Evolutionary conservation across 2,797 vertebrate genomes (phyloP), one percentile per base, ranked within the genome.

Genomic region (Taenioides sp.): DNA sequence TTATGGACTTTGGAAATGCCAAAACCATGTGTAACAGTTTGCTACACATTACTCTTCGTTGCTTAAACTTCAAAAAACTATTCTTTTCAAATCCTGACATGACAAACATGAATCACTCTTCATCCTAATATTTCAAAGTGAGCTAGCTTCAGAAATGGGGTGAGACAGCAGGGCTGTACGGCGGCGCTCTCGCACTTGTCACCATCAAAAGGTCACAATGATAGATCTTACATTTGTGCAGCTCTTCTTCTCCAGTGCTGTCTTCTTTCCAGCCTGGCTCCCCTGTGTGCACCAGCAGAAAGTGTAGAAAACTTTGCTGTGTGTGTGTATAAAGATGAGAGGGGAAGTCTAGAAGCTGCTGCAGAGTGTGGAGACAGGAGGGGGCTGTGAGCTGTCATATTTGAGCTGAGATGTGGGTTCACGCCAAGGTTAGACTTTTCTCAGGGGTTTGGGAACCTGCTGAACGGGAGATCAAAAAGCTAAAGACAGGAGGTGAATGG

Each of bases 331-430:
- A 43, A 76, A 86, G 80, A 86, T 84, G 79, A 88, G 77, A 84
- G 74, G 75, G 75, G 79, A 85, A 86, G 74, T 82, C 75, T 79
- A 59, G 76, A 69, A 81, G 73, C 16, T 40, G 64, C 69, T 82
- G 78, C 70, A 65, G 78, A 78, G 67, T 65, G 70, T 64, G 67
- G 80, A 87, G 89, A 91, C 84, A 84, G 90, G 86, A 88, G 81
- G 74, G 76, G 78, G 81, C 82, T 82, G 87, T 80, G 82, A 87
- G 87, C 90, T 93, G 91, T 92, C 92, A 92, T 92, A 88, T 91
- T 83, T 85, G 85, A 89, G 89, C 82, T 86, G 83, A 80, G 67
- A 80, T 79, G 84, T 2, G 69, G 86, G 93, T 93, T 94, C 92
- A 93, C 68, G 34, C 65, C 11, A 80, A 91, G 93, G 92, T 93